These are phyloP conservation scores for Pogonophryne albipinna DNA, from an alignment of 2,797 vertebrate species.

Conservation along the genomic window DNA sequence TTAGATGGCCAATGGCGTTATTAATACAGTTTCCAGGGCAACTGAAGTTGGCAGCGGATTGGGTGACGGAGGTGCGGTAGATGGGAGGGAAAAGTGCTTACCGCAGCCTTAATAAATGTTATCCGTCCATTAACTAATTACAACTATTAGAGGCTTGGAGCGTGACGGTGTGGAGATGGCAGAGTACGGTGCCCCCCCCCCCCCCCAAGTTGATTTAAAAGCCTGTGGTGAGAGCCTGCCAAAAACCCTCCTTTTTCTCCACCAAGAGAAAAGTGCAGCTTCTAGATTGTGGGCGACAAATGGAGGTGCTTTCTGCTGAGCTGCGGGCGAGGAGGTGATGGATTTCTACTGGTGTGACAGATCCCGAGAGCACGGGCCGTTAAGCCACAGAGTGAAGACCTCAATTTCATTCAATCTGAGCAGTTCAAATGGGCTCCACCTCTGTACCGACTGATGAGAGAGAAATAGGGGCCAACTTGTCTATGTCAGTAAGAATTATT, in stretches of 20 bases:
- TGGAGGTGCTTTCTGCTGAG: conserved; percentile 64
- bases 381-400: conserved; percentile 53
- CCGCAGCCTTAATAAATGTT: conserved; percentile 85
- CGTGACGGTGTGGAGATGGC: conserved; percentile 68
- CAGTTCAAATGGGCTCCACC: conserved; percentile 47
- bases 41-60: conserved; percentile 68
- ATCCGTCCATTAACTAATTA: conserved; percentile 90
- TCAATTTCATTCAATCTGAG: conserved; percentile 56
- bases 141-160: conserved; percentile 82
- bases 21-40: conserved; percentile 76
- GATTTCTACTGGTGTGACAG: conserved; percentile 64
- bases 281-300: conserved; percentile 66
- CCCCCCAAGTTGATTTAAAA: conserved; percentile 84
- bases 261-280: conserved; percentile 59
- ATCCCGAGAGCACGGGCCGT: conserved; percentile 36
- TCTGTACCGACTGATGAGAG: conserved; percentile 29
- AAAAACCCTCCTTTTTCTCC: conserved; percentile 58
- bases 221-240: conserved; percentile 73
- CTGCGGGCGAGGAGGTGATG: conserved; percentile 54
- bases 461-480: conserved; percentile 37
- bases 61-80: conserved; percentile 51
- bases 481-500: background rate
- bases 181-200: conserved; percentile 51
- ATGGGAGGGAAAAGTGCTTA: conserved; percentile 77
- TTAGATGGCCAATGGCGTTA: conserved; percentile 68